Evolutionary conservation across 2,113 vertebrate species (phyloP).

Genomic region (Struthidea cinerea): DNA sequence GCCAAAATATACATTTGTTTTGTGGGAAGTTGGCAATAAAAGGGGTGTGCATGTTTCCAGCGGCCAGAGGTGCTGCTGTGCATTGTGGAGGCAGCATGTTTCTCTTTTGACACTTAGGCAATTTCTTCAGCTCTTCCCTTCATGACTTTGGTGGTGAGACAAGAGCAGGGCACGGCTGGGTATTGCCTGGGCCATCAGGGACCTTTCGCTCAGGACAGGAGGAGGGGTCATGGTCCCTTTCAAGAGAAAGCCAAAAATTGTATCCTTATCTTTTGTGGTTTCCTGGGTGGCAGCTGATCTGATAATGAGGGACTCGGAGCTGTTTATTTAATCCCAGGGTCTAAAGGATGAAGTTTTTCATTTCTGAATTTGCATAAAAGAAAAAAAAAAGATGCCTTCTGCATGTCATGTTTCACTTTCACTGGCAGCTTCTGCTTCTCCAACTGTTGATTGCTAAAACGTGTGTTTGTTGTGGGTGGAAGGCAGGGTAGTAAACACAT

Average conservation of each 20-base stretch:
- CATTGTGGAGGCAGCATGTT: not conserved
- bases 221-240: not conserved
- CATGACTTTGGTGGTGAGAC: not conserved
- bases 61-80: fast-evolving
- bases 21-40: not conserved
- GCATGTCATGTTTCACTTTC: not conserved
- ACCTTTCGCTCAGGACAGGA: not conserved
- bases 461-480: not conserved
- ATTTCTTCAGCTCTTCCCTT: not conserved
- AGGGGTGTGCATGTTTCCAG: fast-evolving
- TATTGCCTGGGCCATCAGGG: not conserved
- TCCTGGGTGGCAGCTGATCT: not conserved
- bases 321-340: not conserved
- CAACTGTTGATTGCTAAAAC: not conserved
- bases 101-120: not conserved
- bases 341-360: not conserved
- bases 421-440: constrained; percentile 10
- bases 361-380: not conserved
- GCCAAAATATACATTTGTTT: not conserved
- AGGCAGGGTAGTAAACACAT: constrained; percentile 28
- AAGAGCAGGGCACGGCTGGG: not conserved
- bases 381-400: not conserved
- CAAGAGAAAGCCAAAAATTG: not conserved
- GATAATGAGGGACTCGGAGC: not conserved
- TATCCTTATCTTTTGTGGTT: not conserved